Percentiles rank a stretch among this genome's conserved stretches.
phyloP scores from a whole-genome alignment of 2,888 invertebrate genomes.

The Trissonchulus latispiculum region DNA sequence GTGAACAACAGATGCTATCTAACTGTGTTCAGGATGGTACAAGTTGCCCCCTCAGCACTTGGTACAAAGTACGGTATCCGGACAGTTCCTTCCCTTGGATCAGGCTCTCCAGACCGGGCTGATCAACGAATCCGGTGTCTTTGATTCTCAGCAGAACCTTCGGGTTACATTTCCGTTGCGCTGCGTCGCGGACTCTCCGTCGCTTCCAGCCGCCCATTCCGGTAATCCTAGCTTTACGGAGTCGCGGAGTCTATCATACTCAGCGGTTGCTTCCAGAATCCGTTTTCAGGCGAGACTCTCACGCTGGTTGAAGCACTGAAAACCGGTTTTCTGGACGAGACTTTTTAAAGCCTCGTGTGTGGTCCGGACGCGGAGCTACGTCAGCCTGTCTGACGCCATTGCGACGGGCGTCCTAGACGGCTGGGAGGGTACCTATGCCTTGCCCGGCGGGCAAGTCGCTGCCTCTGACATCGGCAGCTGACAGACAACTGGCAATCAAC shows the following conservation, averaged over 20 bases:
- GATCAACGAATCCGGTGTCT: slow-evolving; percentile 42
- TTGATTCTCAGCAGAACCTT: slow-evolving; percentile 60
- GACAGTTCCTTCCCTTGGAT: background rate
- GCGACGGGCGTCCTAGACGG: background rate
- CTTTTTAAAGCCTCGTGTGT: background rate
- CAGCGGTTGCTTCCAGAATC: slow-evolving; percentile 1
- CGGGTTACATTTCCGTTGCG: background rate
- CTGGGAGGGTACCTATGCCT: slow-evolving; percentile 10
- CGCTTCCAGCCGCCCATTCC: background rate
- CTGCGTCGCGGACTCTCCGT: background rate
- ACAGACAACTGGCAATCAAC: background rate
- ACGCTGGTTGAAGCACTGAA: slow-evolving; percentile 10
- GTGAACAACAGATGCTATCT: background rate
- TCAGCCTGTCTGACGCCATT: background rate
- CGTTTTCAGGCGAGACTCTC: slow-evolving; percentile 13
- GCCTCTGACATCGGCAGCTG: slow-evolving; percentile 11
- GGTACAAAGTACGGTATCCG: background rate
- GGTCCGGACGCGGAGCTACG: background rate
- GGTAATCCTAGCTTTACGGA: background rate
- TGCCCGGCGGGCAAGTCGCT: background rate
- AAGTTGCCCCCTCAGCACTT: background rate
- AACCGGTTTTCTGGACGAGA: background rate
- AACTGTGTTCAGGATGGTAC: background rate
- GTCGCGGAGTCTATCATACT: background rate
- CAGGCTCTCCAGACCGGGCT: background rate